Conservation (phyloP, 2,888 invertebrate species). For the Volucella bombylans region DNA sequence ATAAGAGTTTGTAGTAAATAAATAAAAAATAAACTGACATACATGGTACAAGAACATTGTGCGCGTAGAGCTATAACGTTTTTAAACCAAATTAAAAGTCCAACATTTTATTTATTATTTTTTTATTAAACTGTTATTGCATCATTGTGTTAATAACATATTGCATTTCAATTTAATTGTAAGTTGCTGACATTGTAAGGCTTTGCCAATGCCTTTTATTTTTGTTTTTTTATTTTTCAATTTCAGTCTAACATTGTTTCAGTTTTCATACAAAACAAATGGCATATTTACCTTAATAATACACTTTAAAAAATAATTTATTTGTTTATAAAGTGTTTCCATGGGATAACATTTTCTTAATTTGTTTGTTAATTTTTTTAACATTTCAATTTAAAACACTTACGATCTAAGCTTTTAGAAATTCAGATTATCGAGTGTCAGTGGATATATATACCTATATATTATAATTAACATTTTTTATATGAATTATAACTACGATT, state of each 20-base stretch:
- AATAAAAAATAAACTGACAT: no score
- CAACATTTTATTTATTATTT: no score
- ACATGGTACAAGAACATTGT: no score
- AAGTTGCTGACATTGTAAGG: slow-evolving; percentile 29
- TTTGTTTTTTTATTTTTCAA: slow-evolving; percentile 40
- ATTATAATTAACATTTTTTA: slow-evolving; percentile 1
- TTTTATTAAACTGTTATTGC: no score
- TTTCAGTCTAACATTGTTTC: slow-evolving; percentile 67
- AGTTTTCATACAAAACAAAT: slow-evolving; percentile 29
- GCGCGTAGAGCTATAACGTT: no score
- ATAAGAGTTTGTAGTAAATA: no score
- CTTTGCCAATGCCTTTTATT: slow-evolving; percentile 30
- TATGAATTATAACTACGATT: not conserved
- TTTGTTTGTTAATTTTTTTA: slow-evolving; percentile 11
- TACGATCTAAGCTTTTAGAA: slow-evolving; percentile 32
- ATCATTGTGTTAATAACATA: no score
- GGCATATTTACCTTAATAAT: slow-evolving; percentile 5
- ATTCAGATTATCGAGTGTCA: slow-evolving; percentile 37
- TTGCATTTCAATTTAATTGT: no score
- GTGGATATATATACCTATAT: slow-evolving; percentile 21
- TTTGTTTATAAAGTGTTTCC: not conserved
- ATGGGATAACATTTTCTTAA: slow-evolving; percentile 1
- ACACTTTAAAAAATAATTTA: slow-evolving; percentile 24
- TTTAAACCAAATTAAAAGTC: no score
- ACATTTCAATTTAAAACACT: slow-evolving; percentile 34